phyloP scores from a whole-genome alignment of 1,140 invertebrate species.

The Hesperophylax magnus region DNA sequence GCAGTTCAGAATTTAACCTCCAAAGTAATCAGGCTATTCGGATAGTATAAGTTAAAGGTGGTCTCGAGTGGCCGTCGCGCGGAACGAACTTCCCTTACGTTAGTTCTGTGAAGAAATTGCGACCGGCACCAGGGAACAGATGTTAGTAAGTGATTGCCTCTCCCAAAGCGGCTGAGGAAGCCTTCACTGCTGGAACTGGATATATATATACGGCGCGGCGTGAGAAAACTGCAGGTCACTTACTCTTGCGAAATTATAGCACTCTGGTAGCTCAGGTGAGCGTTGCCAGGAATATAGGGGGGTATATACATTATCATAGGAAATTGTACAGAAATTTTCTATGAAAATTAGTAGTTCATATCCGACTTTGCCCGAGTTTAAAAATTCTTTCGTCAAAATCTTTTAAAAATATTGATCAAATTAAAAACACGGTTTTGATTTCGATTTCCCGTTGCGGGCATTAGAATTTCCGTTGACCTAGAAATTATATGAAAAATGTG shows the following conservation, averaged over 20 bases:
- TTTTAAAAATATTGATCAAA: too few relatives aligned
- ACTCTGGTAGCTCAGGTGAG: conserved; percentile 18
- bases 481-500: too few relatives aligned
- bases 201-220: conserved; percentile 8
- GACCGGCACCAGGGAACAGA: conserved; percentile 47
- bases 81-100: conserved; percentile 1
- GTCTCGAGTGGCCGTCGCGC: conserved; percentile 17
- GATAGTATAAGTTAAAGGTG: conserved; percentile 12
- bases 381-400: too few relatives aligned
- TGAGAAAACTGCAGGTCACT: conserved; percentile 33
- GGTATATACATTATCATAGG: too few relatives aligned
- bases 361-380: too few relatives aligned
- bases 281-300: not conserved
- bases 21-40: conserved; percentile 6
- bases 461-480: too few relatives aligned
- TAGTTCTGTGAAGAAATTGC: conserved; percentile 50
- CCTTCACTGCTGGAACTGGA: conserved; percentile 18
- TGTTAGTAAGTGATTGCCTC: conserved; percentile 56
- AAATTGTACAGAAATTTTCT: too few relatives aligned
- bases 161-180: conserved; percentile 28
- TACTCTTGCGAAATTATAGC: conserved; percentile 32
- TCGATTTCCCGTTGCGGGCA: too few relatives aligned
- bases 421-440: too few relatives aligned
- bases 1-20: not conserved
- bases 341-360: too few relatives aligned